phyloP scores from a whole-genome alignment of 2,888 invertebrate species.

The Ceramica pisi region DNA sequence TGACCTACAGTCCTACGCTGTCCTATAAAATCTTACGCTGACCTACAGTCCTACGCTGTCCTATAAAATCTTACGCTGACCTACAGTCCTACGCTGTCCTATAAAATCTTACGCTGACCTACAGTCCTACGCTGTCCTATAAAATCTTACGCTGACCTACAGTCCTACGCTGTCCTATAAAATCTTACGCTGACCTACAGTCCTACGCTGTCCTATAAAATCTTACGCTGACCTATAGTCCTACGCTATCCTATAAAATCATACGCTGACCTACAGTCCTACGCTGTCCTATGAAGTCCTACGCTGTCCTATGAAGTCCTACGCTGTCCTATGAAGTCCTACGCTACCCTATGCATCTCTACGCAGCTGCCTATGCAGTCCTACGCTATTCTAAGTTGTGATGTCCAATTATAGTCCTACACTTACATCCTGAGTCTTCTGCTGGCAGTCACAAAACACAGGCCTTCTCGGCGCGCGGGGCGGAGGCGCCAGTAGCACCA shows the following conservation, averaged over 20 bases:
- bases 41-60: too few species aligned
- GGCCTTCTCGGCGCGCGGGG: slow-evolving; percentile 43
- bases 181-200: background rate
- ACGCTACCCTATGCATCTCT: background rate
- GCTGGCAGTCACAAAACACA: slow-evolving; percentile 20
- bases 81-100: background rate
- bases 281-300: too few species aligned
- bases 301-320: too few species aligned
- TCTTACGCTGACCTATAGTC: background rate
- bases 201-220: background rate
- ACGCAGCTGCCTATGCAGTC: background rate
- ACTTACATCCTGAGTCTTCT: background rate
- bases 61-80: too few species aligned
- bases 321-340: too few species aligned
- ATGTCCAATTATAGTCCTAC: too few species aligned
- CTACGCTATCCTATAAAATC: too few species aligned
- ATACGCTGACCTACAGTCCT: too few species aligned
- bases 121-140: background rate
- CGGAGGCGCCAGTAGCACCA: slow-evolving; percentile 94
- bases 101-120: background rate
- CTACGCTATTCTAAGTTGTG: too few species aligned
- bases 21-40: too few species aligned
- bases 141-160: background rate
- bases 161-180: background rate
- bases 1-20: too few species aligned